phyloP scores from a whole-genome alignment of 2,888 invertebrate species.

The Adineta ricciae region DNA sequence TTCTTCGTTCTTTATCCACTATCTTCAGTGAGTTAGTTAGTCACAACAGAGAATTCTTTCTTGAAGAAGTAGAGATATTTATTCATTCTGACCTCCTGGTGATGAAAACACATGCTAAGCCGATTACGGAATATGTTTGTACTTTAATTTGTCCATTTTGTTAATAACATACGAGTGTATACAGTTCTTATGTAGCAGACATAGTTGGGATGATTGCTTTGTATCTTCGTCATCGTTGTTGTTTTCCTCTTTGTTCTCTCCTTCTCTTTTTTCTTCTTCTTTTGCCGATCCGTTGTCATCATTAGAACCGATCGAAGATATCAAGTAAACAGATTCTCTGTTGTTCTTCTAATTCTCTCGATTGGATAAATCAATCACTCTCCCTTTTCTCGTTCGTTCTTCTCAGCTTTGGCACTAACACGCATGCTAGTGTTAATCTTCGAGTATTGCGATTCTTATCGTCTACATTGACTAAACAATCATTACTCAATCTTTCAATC shows the following conservation, averaged over 20 bases:
- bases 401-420: not conserved
- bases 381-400: not conserved
- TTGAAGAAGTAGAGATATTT: not conserved
- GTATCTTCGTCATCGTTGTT: not conserved
- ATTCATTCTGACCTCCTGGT: not conserved
- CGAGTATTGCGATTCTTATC: not conserved
- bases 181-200: not conserved
- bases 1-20: not conserved
- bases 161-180: not conserved
- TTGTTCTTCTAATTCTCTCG: not conserved
- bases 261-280: not conserved
- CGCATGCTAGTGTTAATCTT: not conserved
- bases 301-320: not conserved
- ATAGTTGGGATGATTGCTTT: not conserved
- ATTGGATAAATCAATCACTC: not conserved
- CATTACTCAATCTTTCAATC: not conserved
- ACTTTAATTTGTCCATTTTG: not conserved
- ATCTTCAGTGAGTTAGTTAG: not conserved
- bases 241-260: not conserved
- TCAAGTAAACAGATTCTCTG: not conserved
- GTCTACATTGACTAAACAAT: not conserved
- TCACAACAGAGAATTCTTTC: not conserved
- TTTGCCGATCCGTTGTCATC: not conserved
- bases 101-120: conserved; percentile 9
- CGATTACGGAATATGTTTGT: not conserved